Evolutionary conservation across 2,888 invertebrate genomes (phyloP).

Genomic region (Coenonympha arcania): DNA sequence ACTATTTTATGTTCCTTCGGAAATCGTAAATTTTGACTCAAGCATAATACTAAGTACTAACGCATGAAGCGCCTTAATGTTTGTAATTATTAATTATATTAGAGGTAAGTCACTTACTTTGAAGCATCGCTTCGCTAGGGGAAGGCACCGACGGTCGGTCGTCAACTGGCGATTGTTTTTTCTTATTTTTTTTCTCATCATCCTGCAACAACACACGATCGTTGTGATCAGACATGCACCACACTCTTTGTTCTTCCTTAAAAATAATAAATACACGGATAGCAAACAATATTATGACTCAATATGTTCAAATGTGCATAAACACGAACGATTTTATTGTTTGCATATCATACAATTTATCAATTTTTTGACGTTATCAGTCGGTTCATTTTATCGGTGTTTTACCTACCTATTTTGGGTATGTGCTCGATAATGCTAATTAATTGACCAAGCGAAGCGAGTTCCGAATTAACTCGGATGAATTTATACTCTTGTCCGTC

Average conservation of each 20-base stretch:
- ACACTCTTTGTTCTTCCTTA: slow-evolving; percentile 19
- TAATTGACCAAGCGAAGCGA: no score
- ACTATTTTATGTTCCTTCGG: no score
- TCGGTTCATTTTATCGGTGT: slow-evolving; percentile 51
- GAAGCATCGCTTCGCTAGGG: slow-evolving; percentile 70
- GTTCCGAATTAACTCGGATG: no score
- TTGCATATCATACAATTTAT: slow-evolving; percentile 40
- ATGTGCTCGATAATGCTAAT: slow-evolving; percentile 63
- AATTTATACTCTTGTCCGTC: no score
- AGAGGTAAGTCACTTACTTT: slow-evolving; percentile 61
- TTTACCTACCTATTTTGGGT: no score
- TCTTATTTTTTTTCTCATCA: slow-evolving; percentile 68
- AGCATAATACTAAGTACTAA: no score
- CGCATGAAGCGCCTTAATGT: no score
- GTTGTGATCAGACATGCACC: slow-evolving; percentile 53
- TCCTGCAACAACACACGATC: slow-evolving; percentile 54
- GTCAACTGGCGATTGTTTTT: slow-evolving; percentile 64
- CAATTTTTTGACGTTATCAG: slow-evolving; percentile 55
- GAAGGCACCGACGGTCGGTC: slow-evolving; percentile 65
- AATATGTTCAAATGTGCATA: slow-evolving; percentile 38
- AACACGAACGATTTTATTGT: slow-evolving; percentile 11
- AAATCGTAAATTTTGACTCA: no score
- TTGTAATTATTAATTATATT: no score
- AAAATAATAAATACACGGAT: slow-evolving; percentile 5
- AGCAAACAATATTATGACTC: slow-evolving; percentile 15